Conservation (phyloP, 2,797 vertebrate genomes). For the Gorsachius magnificus region DNA sequence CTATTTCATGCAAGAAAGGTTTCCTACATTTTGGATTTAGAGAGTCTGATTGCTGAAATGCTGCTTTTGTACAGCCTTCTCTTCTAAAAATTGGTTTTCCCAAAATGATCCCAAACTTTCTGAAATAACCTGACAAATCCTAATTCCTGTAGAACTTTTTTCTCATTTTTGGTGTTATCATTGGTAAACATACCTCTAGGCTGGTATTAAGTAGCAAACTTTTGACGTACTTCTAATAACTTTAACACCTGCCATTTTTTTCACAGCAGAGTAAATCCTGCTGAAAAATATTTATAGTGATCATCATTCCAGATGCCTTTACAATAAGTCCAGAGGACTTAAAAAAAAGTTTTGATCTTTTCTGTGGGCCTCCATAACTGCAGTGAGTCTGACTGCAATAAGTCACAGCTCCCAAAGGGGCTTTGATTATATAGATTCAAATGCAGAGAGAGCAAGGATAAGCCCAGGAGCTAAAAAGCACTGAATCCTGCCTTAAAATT, state of each 20-base stretch:
- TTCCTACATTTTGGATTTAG: slow-evolving; percentile 58
- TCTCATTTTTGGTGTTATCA: slow-evolving; percentile 35
- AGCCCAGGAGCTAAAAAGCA: slow-evolving; percentile 14
- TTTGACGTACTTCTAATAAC: background rate
- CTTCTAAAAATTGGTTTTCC: slow-evolving; percentile 52
- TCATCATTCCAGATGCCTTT: slow-evolving; percentile 40
- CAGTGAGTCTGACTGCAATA: background rate
- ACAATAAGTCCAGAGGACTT: slow-evolving; percentile 30
- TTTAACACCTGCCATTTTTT: slow-evolving; percentile 8
- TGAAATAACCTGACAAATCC: slow-evolving; percentile 65
- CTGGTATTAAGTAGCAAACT: background rate
- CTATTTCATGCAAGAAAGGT: slow-evolving; percentile 49
- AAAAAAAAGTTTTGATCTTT: slow-evolving; percentile 13
- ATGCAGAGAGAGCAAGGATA: slow-evolving; percentile 34
- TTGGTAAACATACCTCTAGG: slow-evolving; percentile 35
- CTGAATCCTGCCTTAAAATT: slow-evolving; percentile 49
- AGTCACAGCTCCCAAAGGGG: slow-evolving; percentile 27
- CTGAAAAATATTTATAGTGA: slow-evolving; percentile 56
- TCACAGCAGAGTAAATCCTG: background rate
- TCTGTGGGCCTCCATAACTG: background rate
- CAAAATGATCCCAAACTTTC: slow-evolving; percentile 35
- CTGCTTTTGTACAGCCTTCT: slow-evolving; percentile 26
- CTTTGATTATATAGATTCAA: slow-evolving; percentile 27
- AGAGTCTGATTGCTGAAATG: slow-evolving; percentile 20
- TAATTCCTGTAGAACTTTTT: slow-evolving; percentile 27